Evolutionary conservation across 1,140 invertebrate genomes (phyloP).

Genomic region (Archivesica marissinica): DNA sequence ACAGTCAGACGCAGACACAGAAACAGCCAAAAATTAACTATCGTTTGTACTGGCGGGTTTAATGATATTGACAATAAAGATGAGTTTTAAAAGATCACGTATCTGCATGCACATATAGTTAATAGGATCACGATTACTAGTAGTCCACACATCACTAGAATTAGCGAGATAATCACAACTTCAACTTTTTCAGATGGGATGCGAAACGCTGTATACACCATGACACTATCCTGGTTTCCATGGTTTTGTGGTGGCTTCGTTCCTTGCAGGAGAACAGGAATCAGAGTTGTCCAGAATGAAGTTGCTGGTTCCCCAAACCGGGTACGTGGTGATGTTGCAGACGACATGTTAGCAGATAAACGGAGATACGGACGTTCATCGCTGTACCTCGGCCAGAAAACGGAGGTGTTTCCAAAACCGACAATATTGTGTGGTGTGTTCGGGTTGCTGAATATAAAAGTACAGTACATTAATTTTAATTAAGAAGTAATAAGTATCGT

Average conservation of each 20-base stretch:
- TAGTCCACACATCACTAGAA: conserved; percentile 12
- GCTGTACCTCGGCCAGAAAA: conserved; percentile 27
- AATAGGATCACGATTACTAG: conserved; percentile 8
- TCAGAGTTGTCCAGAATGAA: conserved; percentile 40
- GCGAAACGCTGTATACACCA: conserved; percentile 15
- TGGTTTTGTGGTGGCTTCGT: background rate
- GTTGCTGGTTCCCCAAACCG: conserved; percentile 46
- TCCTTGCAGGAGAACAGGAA: conserved; percentile 30
- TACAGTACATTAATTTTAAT: background rate
- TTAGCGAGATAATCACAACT: conserved; percentile 21
- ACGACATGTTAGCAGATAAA: conserved; percentile 27
- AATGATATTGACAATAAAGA: no score
- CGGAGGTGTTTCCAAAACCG: background rate
- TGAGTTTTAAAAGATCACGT: no score
- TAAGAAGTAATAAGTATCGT: no score
- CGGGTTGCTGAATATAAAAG: conserved; percentile 39
- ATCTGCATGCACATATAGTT: conserved; percentile 20
- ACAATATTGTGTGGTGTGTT: conserved; percentile 11
- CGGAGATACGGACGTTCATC: conserved; percentile 17
- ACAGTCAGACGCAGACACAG: no score
- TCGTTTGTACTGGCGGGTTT: no score
- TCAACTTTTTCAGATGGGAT: conserved; percentile 19
- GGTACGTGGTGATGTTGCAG: background rate
- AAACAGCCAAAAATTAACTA: no score
- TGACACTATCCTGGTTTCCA: background rate